Conservation (phyloP, 1,140 invertebrate genomes). For the Tachypleus tridentatus region DNA sequence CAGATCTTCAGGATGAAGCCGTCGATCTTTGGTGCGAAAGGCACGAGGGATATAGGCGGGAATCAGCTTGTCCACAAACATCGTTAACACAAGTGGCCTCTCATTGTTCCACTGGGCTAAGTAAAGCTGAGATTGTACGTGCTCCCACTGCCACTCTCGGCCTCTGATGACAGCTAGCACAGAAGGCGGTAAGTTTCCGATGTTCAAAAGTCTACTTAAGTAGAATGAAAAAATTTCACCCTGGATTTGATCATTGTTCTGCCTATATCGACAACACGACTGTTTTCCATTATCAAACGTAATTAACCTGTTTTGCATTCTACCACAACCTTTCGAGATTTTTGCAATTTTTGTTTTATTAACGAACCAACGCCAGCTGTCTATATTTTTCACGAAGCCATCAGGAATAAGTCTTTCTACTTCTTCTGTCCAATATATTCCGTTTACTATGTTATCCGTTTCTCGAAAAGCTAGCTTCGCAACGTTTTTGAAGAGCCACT, state of each 20-base stretch:
- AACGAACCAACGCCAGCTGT: constrained; percentile 53
- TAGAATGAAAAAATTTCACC: constrained; percentile 79
- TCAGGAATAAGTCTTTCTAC: constrained; percentile 53
- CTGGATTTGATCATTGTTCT: constrained; percentile 80
- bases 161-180: constrained; percentile 53
- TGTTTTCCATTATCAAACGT: constrained; percentile 56
- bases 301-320: constrained; percentile 71
- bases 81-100: constrained; percentile 62
- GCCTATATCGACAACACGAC: constrained; percentile 65
- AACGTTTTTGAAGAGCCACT: not conserved
- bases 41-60: constrained; percentile 47
- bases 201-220: constrained; percentile 53
- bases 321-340: constrained; percentile 63
- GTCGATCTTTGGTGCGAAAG: constrained; percentile 49
- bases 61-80: constrained; percentile 49
- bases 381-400: constrained; percentile 51
- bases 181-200: constrained; percentile 63
- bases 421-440: constrained; percentile 55
- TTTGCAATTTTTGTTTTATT: constrained; percentile 48
- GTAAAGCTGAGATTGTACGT: constrained; percentile 49
- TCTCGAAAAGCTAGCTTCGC: too few species aligned
- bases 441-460: constrained; percentile 25
- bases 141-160: constrained; percentile 50
- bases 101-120: constrained; percentile 64
- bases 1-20: constrained; percentile 45